These are phyloP conservation scores for Phaedon cochleariae DNA, from an alignment of 2,888 invertebrate species.

Conservation along the genomic window DNA sequence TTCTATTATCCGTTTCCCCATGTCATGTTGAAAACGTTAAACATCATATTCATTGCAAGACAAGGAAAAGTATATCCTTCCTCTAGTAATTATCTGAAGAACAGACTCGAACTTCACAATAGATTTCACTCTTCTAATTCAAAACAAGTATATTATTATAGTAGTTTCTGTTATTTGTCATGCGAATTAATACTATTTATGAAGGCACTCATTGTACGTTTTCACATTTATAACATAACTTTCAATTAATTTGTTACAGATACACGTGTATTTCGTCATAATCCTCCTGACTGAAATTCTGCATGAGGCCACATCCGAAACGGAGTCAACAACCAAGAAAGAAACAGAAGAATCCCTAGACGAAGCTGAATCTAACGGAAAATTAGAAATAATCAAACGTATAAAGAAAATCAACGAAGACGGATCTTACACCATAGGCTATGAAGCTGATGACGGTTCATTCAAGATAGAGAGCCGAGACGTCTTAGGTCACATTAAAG, in stretches of 20 bases:
- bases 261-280: slow-evolving; percentile 23
- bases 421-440: slow-evolving; percentile 85
- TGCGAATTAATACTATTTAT: not conserved
- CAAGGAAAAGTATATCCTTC: not conserved
- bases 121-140: slow-evolving; percentile 13
- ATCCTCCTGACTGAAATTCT: slow-evolving; percentile 15
- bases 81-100: not conserved
- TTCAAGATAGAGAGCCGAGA: slow-evolving; percentile 87
- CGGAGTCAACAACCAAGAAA: slow-evolving; percentile 27
- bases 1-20: not conserved
- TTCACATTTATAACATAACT: not conserved
- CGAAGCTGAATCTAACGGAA: slow-evolving; percentile 74
- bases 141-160: slow-evolving; percentile 16
- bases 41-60: not conserved
- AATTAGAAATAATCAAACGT: slow-evolving; percentile 82
- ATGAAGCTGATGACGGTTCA: slow-evolving; percentile 85
- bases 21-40: not conserved
- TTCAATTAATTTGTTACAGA: slow-evolving; percentile 25
- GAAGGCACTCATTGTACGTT: slow-evolving; percentile 10
- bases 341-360: slow-evolving; percentile 67
- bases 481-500: slow-evolving; percentile 81
- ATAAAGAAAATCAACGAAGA: slow-evolving; percentile 83
- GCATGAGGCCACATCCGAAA: slow-evolving; percentile 21
- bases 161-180: slow-evolving; percentile 16
- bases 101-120: slow-evolving; percentile 1